Evolutionary conservation across 2,113 vertebrate genomes (phyloP).

Genomic region (Epinephelus lanceolatus): DNA sequence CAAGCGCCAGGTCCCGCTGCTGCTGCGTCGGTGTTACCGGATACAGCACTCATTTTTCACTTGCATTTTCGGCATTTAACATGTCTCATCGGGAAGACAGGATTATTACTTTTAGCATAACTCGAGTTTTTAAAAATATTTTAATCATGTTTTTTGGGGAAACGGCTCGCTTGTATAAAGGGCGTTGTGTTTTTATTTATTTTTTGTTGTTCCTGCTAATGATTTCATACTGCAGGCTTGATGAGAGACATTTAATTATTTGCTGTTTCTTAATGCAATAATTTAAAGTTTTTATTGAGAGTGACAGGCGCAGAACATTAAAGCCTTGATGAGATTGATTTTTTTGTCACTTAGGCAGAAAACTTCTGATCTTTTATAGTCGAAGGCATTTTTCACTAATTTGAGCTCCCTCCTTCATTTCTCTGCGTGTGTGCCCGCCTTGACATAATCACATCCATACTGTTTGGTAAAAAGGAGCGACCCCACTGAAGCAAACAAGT

Average conservation of each 20-base stretch:
- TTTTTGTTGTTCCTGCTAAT: not conserved
- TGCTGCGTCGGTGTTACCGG: not conserved
- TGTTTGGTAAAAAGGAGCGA: not conserved
- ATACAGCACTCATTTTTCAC: not conserved
- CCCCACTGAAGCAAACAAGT: conserved; percentile 34
- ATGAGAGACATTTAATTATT: not conserved
- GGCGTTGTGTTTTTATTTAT: not conserved
- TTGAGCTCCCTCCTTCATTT: not conserved
- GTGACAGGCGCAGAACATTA: not conserved
- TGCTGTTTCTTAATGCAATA: not conserved
- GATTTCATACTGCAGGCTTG: too few species aligned
- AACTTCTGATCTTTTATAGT: not conserved
- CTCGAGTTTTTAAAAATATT: not conserved
- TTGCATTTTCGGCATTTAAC: not conserved
- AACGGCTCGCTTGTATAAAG: not conserved
- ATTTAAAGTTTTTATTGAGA: not conserved
- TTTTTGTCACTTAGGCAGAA: not conserved
- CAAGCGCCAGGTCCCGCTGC: conserved; percentile 31
- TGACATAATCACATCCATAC: not conserved
- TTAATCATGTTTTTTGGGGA: not conserved
- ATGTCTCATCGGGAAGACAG: not conserved
- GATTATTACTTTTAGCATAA: not conserved
- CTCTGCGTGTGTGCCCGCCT: not conserved
- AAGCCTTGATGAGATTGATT: not conserved
- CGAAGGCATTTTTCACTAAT: not conserved